These are phyloP conservation scores for Clarias platycephalus DNA, from an alignment of 2,797 vertebrate genomes.

Conservation along the genomic window DNA sequence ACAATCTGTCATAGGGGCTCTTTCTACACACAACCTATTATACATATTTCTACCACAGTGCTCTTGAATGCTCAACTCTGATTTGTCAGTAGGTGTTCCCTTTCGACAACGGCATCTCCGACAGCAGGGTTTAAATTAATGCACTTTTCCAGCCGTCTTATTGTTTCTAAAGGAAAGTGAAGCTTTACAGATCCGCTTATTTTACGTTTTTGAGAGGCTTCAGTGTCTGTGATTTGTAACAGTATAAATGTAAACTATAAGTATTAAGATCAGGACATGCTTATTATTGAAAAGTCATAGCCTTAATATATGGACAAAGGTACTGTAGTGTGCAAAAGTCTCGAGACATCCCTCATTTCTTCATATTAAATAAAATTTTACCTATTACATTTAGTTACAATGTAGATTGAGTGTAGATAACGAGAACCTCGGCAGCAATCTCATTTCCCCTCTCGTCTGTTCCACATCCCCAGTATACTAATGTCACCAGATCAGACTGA, in stretches of 20 bases:
- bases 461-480: no score
- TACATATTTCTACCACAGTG: constrained; percentile 1
- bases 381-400: no score
- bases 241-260: no score
- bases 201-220: background rate
- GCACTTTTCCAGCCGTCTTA: background rate
- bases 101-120: background rate
- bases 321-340: no score
- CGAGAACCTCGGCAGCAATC: no score
- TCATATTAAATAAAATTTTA: no score
- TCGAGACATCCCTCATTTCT: no score
- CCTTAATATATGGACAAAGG: background rate
- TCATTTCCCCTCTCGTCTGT: no score
- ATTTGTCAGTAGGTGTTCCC: background rate
- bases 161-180: background rate
- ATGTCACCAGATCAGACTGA: no score
- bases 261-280: background rate
- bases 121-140: background rate
- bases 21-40: constrained; percentile 17
- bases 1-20: constrained; percentile 10
- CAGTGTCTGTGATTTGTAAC: background rate
- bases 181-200: background rate
- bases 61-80: constrained; percentile 6
- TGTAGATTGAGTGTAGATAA: no score
- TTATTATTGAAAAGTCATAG: background rate